phyloP scores from a whole-genome alignment of 2,797 vertebrate species.

The Cossypha polioptera region DNA sequence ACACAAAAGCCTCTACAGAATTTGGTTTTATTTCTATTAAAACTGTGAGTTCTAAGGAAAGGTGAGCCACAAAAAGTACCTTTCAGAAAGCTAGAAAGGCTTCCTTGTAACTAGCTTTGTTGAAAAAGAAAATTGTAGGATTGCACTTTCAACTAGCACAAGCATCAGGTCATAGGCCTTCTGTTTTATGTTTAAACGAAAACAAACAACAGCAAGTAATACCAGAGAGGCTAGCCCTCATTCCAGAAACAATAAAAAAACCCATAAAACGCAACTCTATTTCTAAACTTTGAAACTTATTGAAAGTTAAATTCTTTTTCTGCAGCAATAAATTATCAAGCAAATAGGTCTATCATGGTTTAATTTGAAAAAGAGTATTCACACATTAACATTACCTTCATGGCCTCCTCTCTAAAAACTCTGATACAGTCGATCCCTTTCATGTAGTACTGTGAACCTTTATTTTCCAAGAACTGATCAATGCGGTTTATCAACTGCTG shows the following conservation, averaged over 20 bases:
- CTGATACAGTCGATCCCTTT: slow-evolving; percentile 90
- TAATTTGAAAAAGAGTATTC: not conserved
- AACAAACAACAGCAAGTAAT: not conserved
- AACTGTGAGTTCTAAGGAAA: not conserved
- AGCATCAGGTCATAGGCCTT: not conserved
- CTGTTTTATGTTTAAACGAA: not conserved
- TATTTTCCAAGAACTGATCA: slow-evolving; percentile 91
- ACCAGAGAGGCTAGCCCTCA: not conserved
- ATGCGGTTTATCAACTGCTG: slow-evolving; percentile 88
- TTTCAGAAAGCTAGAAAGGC: not conserved
- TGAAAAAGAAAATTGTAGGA: not conserved
- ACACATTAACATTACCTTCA: slow-evolving; percentile 80
- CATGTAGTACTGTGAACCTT: slow-evolving; percentile 86
- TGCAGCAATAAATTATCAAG: not conserved
- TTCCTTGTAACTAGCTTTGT: not conserved
- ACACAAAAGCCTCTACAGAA: not conserved
- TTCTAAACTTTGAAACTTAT: not conserved
- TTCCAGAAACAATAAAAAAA: not conserved
- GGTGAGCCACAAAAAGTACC: not conserved
- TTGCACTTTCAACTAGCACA: not conserved
- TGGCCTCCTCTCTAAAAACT: slow-evolving; percentile 88
- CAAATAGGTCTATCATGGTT: not conserved
- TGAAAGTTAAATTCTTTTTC: not conserved
- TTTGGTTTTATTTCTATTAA: not conserved
- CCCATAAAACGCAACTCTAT: not conserved